Evolutionary conservation across 2,888 invertebrate species (phyloP), one percentile per base, ranked within the genome.

Genomic region (Scotopteryx bipunctaria): DNA sequence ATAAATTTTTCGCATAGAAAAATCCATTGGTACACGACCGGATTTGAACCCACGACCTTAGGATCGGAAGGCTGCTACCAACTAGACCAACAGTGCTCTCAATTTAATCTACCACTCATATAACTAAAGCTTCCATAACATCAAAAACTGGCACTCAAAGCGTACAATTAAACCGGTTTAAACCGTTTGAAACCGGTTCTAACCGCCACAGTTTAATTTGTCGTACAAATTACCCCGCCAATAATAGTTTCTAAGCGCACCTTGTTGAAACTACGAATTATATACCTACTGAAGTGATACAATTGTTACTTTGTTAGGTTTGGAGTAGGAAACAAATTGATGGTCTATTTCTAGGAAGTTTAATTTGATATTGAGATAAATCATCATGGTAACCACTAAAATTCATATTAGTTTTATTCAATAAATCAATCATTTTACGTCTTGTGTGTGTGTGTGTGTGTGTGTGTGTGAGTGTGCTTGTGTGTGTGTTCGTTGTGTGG

Each of bases 251-350:
- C 49, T 36, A 29, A 61, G 44, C 47, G 42, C 14, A 48, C 40
- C 53, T 51, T 57, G 61, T 57, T 59, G 50, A 55, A 55, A 59
- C 53, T 55, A 37, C 44, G 27, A n/a, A 49, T 47, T 45, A 57
- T 52, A 29, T 46, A 47, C 36, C 17, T 17, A 31, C 35, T 40
- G 33, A 15, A 40, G 29, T 43, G 16, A 53, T 38, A 38, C 41
- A 45, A 23, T n/a, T 29, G 35, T 15, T 43, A 44, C 21, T 16
- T 37, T 41, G 46, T 46, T 19, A 5, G 4, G 14, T n/a, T 32
- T 25, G 14, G 23, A 15, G 25, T 16, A n/a, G 13, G 14, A n/a
- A 15, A 36, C 11, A 13, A 8, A 2, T 36, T 11, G 36, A 19
- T 35, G 6, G 4, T 5, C 5, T 2, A 8, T 5, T 2, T 16